A percentile compares a stretch with the other conserved stretches of the same genome.
Conservation (phyloP, 1,140 invertebrate genomes). For the Amyelois transitella region DNA sequence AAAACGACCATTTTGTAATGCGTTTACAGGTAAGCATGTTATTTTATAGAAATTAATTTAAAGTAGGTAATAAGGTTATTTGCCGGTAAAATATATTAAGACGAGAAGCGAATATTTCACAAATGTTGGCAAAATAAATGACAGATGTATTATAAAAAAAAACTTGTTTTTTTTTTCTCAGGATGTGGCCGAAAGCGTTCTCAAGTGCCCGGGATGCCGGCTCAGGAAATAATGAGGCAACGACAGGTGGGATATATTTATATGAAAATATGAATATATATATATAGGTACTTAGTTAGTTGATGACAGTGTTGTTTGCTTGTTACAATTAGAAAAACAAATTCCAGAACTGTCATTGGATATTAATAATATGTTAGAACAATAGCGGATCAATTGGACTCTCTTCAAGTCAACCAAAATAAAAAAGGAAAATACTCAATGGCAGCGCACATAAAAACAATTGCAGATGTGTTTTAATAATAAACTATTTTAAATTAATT, state of each 20-base stretch:
- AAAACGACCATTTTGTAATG: slow-evolving; percentile 84
- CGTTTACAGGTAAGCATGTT: slow-evolving; percentile 78
- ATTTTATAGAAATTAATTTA: background rate
- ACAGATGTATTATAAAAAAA: background rate
- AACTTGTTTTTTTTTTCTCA: slow-evolving; percentile 49
- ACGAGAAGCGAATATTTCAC: too few species aligned
- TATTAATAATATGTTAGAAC: too few species aligned
- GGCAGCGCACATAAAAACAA: too few species aligned
- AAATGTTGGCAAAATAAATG: too few species aligned
- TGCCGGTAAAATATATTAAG: background rate
- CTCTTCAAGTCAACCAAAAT: too few species aligned
- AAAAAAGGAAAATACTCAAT: too few species aligned
- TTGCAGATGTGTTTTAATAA: too few species aligned
- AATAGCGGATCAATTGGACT: too few species aligned
- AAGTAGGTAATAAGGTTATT: background rate
- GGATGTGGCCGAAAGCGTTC: slow-evolving; percentile 81
- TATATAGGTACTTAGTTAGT: background rate
- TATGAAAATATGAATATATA: background rate
- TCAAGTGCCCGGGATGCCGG: slow-evolving; percentile 62
- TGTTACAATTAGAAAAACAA: too few species aligned
- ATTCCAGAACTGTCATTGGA: too few species aligned
- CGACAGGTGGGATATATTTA: slow-evolving; percentile 32
- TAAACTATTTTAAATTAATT: too few species aligned
- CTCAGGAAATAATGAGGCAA: slow-evolving; percentile 45
- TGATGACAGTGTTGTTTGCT: too few species aligned